Evolutionary conservation across 1,140 invertebrate species (phyloP).

Genomic region (Nasonia vitripennis): DNA sequence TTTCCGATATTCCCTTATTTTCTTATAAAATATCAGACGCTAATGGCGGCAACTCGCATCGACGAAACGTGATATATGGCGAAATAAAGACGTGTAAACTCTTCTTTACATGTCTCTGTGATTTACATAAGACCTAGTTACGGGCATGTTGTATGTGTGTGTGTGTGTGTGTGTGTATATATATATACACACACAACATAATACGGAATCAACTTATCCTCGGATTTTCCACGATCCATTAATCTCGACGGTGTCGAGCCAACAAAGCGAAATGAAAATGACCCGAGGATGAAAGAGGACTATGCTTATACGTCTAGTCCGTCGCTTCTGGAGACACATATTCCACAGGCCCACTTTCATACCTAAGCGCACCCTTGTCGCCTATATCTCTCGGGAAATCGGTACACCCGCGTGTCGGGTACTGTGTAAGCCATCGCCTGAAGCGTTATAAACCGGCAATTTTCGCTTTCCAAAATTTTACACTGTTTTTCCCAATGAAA

Average conservation of each 20-base stretch:
- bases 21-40: too few species aligned
- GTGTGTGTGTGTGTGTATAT: too few species aligned
- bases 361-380: neutral
- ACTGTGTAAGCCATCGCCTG: neutral
- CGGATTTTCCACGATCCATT: conserved; percentile 41
- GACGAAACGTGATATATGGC: neutral
- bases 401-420: neutral
- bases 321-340: neutral
- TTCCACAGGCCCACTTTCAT: neutral
- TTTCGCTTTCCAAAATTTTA: neutral
- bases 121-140: neutral
- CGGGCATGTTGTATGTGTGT: neutral
- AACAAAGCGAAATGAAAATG: conserved; percentile 33
- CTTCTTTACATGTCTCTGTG: neutral
- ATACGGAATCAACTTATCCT: neutral
- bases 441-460: neutral
- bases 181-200: neutral
- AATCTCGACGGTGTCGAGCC: conserved; percentile 29
- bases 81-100: neutral
- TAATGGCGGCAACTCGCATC: too few species aligned
- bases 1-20: too few species aligned
- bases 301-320: neutral
- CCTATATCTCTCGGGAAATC: neutral
- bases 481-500: neutral
- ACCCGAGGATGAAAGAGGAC: conserved; percentile 10